A percentile compares a stretch with the other conserved stretches of the same genome.
phyloP scores from a whole-genome alignment of 2,797 vertebrate species.

The Argyrosomus regius region DNA sequence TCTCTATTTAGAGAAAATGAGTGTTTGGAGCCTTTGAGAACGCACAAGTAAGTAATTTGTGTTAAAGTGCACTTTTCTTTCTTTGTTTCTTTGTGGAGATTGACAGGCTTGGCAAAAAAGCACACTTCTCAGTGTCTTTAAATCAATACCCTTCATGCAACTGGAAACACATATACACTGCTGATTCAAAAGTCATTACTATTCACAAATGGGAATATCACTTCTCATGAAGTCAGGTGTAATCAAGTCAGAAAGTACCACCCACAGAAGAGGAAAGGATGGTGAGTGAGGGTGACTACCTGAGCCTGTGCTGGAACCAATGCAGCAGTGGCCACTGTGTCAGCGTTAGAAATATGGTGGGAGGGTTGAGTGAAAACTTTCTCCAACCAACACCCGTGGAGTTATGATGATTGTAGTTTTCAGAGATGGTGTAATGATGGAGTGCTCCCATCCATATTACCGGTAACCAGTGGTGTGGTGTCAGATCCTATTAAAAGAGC shows the following conservation, averaged over 20 bases:
- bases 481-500: not conserved
- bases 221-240: not conserved
- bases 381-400: conserved; percentile 38
- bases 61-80: conserved; percentile 12
- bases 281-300: conserved; percentile 10
- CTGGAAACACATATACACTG: not conserved
- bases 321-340: not conserved
- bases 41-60: conserved; percentile 23
- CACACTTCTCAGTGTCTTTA: not conserved
- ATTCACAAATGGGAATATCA: conserved; percentile 2
- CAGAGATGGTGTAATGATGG: conserved; percentile 32
- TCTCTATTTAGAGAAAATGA: conserved; percentile 31
- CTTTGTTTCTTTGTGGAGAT: not conserved
- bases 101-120: not conserved
- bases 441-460: conserved; percentile 13
- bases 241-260: conserved; percentile 28
- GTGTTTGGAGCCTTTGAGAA: conserved; percentile 15
- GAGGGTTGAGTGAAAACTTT: conserved; percentile 44
- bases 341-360: conserved; percentile 27
- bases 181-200: conserved; percentile 22
- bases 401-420: conserved; percentile 43
- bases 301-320: conserved; percentile 20
- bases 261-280: conserved; percentile 13
- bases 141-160: conserved; percentile 34
- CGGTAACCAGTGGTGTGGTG: conserved; percentile 3